These are phyloP conservation scores for Drosophila kikkawai DNA, from an alignment of 1,140 invertebrate species.

Conservation along the genomic window DNA sequence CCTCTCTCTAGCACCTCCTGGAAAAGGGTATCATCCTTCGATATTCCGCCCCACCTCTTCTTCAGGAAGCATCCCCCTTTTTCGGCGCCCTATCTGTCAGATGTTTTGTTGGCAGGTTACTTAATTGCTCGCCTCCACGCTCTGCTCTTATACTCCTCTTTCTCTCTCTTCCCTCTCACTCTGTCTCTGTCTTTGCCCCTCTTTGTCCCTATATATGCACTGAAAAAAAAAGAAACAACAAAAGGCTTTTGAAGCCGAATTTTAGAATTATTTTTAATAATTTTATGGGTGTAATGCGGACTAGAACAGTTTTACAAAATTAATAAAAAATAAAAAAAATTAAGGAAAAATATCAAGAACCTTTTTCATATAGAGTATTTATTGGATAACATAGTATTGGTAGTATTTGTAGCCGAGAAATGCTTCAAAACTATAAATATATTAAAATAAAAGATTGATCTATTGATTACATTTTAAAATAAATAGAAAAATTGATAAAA, in stretches of 20 bases:
- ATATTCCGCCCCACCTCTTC: neutral
- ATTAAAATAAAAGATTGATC: too few species aligned
- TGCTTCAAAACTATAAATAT: too few species aligned
- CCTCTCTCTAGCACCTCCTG: slow-evolving; percentile 25
- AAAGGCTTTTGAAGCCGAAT: neutral
- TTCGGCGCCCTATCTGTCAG: slow-evolving; percentile 54
- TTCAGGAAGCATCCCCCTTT: neutral
- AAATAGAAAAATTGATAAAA: too few species aligned
- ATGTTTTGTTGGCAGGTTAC: slow-evolving; percentile 82
- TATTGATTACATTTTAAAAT: too few species aligned
- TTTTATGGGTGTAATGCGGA: too few species aligned
- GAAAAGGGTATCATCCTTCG: slow-evolving; percentile 46
- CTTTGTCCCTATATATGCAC: neutral
- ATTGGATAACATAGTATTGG: too few species aligned
- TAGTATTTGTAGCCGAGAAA: too few species aligned
- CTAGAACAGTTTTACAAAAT: neutral
- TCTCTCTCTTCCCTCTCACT: neutral
- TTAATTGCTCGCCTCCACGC: slow-evolving; percentile 77
- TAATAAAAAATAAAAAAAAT: neutral
- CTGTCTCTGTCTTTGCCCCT: neutral
- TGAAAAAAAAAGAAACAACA: neutral
- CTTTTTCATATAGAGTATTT: too few species aligned
- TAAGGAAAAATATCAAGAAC: neutral
- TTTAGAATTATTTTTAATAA: neutral
- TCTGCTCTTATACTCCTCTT: slow-evolving; percentile 6